Percentiles rank a stretch among this genome's conserved stretches.
Conservation (phyloP, 2,113 vertebrate genomes). For the Kryptolebias marmoratus region DNA sequence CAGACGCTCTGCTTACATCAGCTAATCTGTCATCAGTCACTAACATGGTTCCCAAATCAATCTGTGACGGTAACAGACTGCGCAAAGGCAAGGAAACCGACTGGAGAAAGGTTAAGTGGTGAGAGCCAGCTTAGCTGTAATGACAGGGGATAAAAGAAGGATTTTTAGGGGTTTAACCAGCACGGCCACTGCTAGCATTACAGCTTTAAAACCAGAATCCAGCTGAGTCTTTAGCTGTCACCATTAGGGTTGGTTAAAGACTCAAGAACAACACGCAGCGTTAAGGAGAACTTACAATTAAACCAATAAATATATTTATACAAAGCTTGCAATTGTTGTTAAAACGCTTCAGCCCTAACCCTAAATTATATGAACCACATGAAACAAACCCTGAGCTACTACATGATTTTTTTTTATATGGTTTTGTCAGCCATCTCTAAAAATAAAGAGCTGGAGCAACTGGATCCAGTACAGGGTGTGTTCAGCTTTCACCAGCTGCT, state of each 20-base stretch:
- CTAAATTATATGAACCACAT: background rate
- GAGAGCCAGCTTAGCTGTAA: background rate
- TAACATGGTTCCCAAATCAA: slow-evolving; percentile 6
- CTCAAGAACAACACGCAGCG: background rate
- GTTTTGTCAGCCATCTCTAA: too few relatives aligned
- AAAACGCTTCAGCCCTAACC: background rate
- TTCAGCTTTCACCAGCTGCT: background rate
- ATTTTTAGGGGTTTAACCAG: background rate
- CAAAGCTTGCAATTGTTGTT: background rate
- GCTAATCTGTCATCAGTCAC: background rate
- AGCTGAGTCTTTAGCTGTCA: background rate
- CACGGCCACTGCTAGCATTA: background rate
- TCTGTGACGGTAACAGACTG: slow-evolving; percentile 5
- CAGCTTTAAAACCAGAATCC: background rate
- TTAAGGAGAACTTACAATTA: background rate
- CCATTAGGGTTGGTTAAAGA: background rate
- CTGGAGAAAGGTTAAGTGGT: background rate
- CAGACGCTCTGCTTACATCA: slow-evolving; percentile 9
- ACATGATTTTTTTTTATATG: too few relatives aligned
- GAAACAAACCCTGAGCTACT: background rate
- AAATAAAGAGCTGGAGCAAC: background rate
- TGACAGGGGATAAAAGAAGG: background rate
- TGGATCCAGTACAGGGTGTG: background rate
- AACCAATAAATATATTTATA: background rate
- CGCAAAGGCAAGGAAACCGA: background rate